phyloP scores from a whole-genome alignment of 2,888 invertebrate species.

The Crocallis elinguaria region DNA sequence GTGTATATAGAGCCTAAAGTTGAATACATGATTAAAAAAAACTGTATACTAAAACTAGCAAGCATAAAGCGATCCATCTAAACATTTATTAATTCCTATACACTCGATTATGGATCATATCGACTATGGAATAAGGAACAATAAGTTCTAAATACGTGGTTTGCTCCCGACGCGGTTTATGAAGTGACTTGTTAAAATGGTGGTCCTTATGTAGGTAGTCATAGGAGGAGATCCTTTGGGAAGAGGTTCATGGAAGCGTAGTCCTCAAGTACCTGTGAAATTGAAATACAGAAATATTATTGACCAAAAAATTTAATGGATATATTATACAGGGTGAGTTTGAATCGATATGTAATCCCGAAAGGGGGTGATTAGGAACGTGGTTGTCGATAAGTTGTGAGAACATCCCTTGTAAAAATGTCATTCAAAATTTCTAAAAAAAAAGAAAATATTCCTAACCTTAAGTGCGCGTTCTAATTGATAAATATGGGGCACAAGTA shows the following conservation, averaged over 20 bases:
- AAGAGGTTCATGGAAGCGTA: conserved; percentile 93
- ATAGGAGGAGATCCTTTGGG: conserved; percentile 88
- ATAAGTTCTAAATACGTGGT: conserved; percentile 4
- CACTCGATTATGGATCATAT: conserved; percentile 19
- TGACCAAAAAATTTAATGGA: not conserved
- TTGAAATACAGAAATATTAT: not conserved
- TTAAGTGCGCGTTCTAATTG: too few species aligned
- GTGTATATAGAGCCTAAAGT: not conserved
- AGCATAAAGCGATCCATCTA: conserved; percentile 19
- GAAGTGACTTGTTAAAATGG: not conserved
- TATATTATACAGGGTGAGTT: too few species aligned
- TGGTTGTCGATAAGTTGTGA: too few species aligned
- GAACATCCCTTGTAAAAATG: too few species aligned
- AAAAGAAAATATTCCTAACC: too few species aligned
- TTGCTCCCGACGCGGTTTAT: conserved; percentile 11
- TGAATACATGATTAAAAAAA: conserved; percentile 18
- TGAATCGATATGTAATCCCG: too few species aligned
- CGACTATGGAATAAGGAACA: conserved; percentile 4
- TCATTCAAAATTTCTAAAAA: too few species aligned
- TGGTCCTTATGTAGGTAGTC: conserved; percentile 49
- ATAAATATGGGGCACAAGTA: too few species aligned
- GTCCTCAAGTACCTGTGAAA: conserved; percentile 89
- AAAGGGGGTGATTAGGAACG: too few species aligned
- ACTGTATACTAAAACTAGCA: conserved; percentile 16
- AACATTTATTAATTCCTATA: conserved; percentile 11